Base-by-base conservation (phyloP, 2,888 invertebrate species). In the Pristionchus exspectatus region DNA sequence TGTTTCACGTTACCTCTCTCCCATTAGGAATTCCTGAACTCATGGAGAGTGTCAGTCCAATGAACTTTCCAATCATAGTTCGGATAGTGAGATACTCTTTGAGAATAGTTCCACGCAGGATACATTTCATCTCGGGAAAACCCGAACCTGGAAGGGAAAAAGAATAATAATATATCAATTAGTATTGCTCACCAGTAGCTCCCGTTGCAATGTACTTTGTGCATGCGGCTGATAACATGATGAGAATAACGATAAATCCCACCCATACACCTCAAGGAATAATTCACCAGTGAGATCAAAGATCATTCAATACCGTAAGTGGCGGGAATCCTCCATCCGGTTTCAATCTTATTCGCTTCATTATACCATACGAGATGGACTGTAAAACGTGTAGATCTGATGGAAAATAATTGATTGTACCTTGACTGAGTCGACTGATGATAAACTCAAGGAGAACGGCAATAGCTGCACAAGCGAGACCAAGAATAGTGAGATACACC, bases 81-180 rank as follows among this genome's bases (percentile, higher is more conserved):
- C 84, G 27, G 27, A 85, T 85, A 4, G 84, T 85, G 14, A 85
- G 84, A 85, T 85, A 85, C 18, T 85, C 84, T 30, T 85, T 85
- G 4, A 85, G 84, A 33, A 85, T 85, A 5, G 59, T 85, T 21
- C 84, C 84, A 5, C 84, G 56, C 2, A 85, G 33, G 18, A 85
- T 59, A 59, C 84, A 85, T 38, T 85, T 85, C 84, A 85, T 85
- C 84, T 85, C 84, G 24, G 84, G 84, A 59, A 85, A 85, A 2
- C 84, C 84, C 5, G 84, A 85, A 21, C 84, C 84, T 85, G 84
- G 3, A 30, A 83, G 12, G 27, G 1, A 30, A 72, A 7, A 50
- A 81, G 50, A 27, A 54, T 44, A n/a, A n/a, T n/a, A n/a, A n/a
- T n/a, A n/a, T n/a, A n/a, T n/a, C n/a, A n/a, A n/a, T n/a, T n/a